phyloP scores from a whole-genome alignment of 1,140 invertebrate species.

The Pseudomyrmex gracilis region DNA sequence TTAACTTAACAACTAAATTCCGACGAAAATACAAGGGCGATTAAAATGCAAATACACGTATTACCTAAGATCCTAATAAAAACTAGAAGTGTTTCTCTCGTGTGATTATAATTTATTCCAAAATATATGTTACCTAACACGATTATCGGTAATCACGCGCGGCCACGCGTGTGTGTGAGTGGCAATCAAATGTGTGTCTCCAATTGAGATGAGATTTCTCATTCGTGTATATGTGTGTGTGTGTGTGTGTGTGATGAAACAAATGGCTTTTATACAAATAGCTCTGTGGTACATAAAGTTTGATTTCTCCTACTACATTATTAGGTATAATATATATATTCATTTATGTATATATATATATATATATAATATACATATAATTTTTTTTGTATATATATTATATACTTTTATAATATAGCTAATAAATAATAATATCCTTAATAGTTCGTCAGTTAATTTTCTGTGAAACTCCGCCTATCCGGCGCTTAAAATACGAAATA shows the following conservation, averaged over 20 bases:
- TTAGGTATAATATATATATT: slow-evolving; percentile 12
- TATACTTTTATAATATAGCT: slow-evolving; percentile 69
- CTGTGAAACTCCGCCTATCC: slow-evolving; percentile 60
- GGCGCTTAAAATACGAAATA: slow-evolving; percentile 72
- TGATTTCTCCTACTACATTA: slow-evolving; percentile 74
- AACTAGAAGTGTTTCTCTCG: slow-evolving; percentile 60
- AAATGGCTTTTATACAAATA: slow-evolving; percentile 77
- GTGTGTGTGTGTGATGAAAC: slow-evolving; percentile 58
- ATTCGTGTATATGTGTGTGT: neutral
- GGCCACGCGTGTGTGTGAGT: neutral
- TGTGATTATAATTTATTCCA: slow-evolving; percentile 65
- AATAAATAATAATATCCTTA: slow-evolving; percentile 74
- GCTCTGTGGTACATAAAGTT: slow-evolving; percentile 74
- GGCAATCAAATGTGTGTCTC: slow-evolving; percentile 62
- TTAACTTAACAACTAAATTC: slow-evolving; percentile 65
- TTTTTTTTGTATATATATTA: slow-evolving; percentile 50
- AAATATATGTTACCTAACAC: slow-evolving; percentile 74
- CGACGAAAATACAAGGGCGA: slow-evolving; percentile 60
- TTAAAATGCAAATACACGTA: slow-evolving; percentile 58
- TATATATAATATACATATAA: slow-evolving; percentile 70
- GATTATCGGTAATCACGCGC: slow-evolving; percentile 39
- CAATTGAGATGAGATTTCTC: too few relatives aligned
- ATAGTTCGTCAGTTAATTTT: slow-evolving; percentile 70
- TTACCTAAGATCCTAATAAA: slow-evolving; percentile 66
- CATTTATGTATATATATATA: slow-evolving; percentile 64